Conservation (phyloP, 2,113 vertebrate genomes). For the Bubo blakistoni region DNA sequence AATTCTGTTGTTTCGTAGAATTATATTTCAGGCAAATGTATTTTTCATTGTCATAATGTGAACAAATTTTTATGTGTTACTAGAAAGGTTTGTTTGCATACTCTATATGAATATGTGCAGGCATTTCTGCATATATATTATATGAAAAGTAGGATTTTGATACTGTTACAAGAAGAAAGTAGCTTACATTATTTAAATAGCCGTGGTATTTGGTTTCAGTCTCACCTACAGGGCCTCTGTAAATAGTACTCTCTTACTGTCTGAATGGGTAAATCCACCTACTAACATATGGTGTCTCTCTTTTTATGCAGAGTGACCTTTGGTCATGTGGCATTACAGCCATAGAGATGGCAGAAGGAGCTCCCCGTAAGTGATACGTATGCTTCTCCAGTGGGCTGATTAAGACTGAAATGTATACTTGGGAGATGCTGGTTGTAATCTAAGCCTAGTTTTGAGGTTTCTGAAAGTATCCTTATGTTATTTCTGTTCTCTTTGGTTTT, state of each 20-base stretch:
- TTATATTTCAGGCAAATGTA: not conserved
- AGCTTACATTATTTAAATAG: not conserved
- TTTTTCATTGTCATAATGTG: not conserved
- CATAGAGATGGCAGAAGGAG: conserved; percentile 98
- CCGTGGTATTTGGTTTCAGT: not conserved
- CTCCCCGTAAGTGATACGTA: conserved; percentile 87
- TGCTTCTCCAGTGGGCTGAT: not conserved
- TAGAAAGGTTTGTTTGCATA: not conserved
- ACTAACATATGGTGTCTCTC: conserved; percentile 57
- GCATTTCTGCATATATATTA: not conserved
- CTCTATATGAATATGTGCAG: fast-evolving
- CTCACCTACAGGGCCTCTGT: conserved; percentile 34
- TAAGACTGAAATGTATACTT: not conserved
- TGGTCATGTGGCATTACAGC: conserved; percentile 99
- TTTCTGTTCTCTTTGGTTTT: conserved; percentile 34
- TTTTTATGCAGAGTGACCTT: conserved; percentile 89
- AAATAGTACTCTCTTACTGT: not conserved
- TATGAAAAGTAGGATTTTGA: not conserved
- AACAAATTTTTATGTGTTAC: not conserved
- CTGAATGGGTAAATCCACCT: conserved; percentile 21
- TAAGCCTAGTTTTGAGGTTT: conserved; percentile 28
- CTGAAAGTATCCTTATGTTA: not conserved
- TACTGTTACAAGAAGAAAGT: not conserved
- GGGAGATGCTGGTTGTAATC: conserved; percentile 8
- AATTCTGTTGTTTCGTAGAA: not conserved